Percentiles rank a stretch among this genome's conserved stretches.
These are phyloP conservation scores for Coregonus sp. DNA, from an alignment of 2,797 vertebrate species.

Conservation along the genomic window DNA sequence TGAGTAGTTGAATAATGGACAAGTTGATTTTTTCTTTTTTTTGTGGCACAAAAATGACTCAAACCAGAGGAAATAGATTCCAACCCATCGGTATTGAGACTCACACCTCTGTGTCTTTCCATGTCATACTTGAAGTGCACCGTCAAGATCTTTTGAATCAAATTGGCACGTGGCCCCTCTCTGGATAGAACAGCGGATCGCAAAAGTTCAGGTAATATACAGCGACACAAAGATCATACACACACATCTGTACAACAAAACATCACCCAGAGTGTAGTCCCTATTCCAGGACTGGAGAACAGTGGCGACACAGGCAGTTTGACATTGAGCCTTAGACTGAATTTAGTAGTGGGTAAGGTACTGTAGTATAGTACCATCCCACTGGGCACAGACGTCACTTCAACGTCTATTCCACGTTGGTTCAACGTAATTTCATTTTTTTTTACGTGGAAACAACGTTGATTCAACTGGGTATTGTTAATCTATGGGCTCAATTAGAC, in stretches of 20 bases:
- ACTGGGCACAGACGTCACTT: too few species aligned
- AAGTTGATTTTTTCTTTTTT: background rate
- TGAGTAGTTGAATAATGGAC: conserved; percentile 34
- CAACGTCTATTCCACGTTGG: too few species aligned
- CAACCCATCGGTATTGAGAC: conserved; percentile 25
- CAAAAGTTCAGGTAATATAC: conserved; percentile 44
- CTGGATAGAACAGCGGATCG: conserved; percentile 25
- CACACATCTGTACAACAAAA: conserved; percentile 50
- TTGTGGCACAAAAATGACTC: conserved; percentile 44
- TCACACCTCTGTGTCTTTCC: conserved; percentile 13
- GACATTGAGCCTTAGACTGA: conserved; percentile 37
- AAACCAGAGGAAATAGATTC: conserved; percentile 35
- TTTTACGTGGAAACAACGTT: too few species aligned
- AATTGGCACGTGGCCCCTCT: conserved; percentile 20
- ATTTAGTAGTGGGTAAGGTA: too few species aligned
- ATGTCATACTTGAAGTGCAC: conserved; percentile 24
- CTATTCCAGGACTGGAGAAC: background rate
- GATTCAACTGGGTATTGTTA: too few species aligned
- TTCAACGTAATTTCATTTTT: too few species aligned
- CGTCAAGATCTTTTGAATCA: conserved; percentile 8
- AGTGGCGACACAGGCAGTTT: background rate
- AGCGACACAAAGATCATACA: conserved; percentile 53
- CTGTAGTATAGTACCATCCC: too few species aligned
- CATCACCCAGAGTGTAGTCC: conserved; percentile 13
- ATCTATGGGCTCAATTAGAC: background rate